Conservation (phyloP, 2,888 invertebrate genomes). For the Parnassius apollo region DNA sequence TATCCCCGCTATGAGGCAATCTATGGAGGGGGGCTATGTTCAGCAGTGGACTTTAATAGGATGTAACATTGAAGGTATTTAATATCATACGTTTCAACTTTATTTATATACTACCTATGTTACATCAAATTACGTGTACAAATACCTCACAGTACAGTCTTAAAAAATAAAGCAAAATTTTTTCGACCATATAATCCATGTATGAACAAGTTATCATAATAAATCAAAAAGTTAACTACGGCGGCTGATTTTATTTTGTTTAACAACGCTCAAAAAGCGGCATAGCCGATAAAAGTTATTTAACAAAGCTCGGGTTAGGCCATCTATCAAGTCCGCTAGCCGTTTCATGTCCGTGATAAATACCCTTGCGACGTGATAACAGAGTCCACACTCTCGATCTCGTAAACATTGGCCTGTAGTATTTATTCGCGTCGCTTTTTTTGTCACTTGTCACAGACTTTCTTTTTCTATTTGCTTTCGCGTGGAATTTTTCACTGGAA, state of each 20-base stretch:
- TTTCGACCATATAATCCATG: not conserved
- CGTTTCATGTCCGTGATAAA: constrained; percentile 63
- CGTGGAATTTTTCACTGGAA: not conserved
- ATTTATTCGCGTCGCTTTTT: constrained; percentile 15
- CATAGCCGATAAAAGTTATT: constrained; percentile 42
- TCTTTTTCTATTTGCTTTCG: constrained; percentile 12
- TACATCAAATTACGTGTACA: no score
- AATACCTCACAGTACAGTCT: no score
- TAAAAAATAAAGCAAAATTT: no score
- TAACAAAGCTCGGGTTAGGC: constrained; percentile 57
- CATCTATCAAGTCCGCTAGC: constrained; percentile 62
- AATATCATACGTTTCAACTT: no score
- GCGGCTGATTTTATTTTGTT: constrained; percentile 17
- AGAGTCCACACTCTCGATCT: constrained; percentile 26
- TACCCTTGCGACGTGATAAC: constrained; percentile 56
- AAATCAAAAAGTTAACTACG: constrained; percentile 17
- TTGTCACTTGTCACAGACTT: constrained; percentile 20
- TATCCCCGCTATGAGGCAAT: no score
- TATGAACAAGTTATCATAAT: constrained; percentile 4
- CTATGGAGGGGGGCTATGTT: no score
- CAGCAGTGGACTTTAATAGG: no score
- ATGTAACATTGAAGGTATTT: no score
- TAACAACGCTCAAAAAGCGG: constrained; percentile 34
- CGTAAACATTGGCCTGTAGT: constrained; percentile 30
- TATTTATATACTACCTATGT: no score